Evolutionary conservation across 2,888 invertebrate genomes (phyloP).

Genomic region (Sialis fuliginosa): DNA sequence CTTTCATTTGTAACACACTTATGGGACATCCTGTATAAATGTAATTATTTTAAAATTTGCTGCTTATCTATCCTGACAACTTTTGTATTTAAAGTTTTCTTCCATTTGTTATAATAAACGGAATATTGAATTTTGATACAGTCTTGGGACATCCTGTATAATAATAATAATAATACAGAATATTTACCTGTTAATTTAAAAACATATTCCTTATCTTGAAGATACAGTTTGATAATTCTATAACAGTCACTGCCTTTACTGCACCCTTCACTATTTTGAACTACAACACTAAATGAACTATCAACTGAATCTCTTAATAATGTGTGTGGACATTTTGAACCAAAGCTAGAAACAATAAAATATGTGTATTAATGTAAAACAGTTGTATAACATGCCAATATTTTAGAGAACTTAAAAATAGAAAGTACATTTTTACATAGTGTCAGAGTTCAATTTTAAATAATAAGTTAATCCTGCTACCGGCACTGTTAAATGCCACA

Average conservation of each 20-base stretch:
- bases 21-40: no score
- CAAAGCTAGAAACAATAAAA: conserved; percentile 34
- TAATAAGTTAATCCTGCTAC: no score
- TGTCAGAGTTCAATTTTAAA: no score
- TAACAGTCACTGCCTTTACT: conserved; percentile 27
- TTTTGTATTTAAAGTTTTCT: no score
- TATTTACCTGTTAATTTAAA: conserved; percentile 29
- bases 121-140: no score
- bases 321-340: conserved; percentile 59
- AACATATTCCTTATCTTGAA: conserved; percentile 52
- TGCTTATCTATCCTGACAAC: no score
- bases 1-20: no score
- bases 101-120: no score
- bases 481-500: no score
- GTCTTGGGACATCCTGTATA: no score
- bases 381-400: no score
- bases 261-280: conserved; percentile 35
- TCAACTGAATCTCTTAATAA: conserved; percentile 50
- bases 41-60: no score
- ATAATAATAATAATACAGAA: not conserved
- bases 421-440: conserved; percentile 6
- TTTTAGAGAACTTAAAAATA: not conserved
- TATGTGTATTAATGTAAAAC: not conserved
- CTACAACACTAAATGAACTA: conserved; percentile 50
- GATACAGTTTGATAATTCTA: conserved; percentile 39